Conservation (phyloP, 2,888 invertebrate species). For the Diploptera punctata region DNA sequence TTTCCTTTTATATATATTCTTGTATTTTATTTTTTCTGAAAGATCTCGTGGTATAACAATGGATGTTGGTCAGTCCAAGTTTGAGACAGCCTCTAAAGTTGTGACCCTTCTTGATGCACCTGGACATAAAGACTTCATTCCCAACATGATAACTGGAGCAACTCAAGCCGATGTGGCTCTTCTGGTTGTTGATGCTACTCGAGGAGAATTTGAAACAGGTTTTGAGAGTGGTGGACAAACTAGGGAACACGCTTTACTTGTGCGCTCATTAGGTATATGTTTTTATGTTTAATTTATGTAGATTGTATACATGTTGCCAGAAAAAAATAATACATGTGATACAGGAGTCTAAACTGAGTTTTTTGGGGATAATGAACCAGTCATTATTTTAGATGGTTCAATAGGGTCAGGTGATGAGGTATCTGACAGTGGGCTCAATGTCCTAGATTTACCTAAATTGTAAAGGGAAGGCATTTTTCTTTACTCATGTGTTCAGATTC, state of each 20-base stretch:
- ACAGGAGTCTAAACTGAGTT: too few species aligned
- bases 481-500: too few species aligned
- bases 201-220: constrained; percentile 99
- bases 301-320: not conserved
- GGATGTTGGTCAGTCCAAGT: constrained; percentile 94
- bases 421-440: too few species aligned
- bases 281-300: not conserved
- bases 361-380: too few species aligned
- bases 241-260: constrained; percentile 94
- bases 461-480: too few species aligned
- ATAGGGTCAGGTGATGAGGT: too few species aligned
- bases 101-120: constrained; percentile 95
- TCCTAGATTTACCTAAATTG: too few species aligned
- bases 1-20: too few species aligned
- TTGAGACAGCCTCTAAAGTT: constrained; percentile 84
- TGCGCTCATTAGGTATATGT: constrained; percentile 70
- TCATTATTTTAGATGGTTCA: too few species aligned
- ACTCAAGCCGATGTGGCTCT: constrained; percentile 98
- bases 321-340: too few species aligned
- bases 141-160: constrained; percentile 99
- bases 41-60: constrained; percentile 96
- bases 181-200: constrained; percentile 93
- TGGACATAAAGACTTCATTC: constrained; percentile 99
- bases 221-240: constrained; percentile 99
- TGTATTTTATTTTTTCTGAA: constrained; percentile 28